phyloP scores from a whole-genome alignment of 2,888 invertebrate species.

The Ophion ventricosus region DNA sequence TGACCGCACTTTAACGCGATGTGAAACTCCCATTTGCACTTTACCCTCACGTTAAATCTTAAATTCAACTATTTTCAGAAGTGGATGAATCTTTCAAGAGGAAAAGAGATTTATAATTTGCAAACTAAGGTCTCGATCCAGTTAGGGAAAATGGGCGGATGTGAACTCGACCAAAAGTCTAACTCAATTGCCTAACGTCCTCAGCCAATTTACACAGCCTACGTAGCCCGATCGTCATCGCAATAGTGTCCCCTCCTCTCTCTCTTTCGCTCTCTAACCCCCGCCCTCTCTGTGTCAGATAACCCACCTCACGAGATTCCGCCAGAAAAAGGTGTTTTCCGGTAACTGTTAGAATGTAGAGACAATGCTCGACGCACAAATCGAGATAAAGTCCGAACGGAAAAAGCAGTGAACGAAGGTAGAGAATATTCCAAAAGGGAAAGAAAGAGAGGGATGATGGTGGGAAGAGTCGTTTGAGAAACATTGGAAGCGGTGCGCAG shows the following conservation, averaged over 20 bases:
- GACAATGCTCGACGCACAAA: slow-evolving; percentile 14
- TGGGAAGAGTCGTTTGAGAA: slow-evolving; percentile 57
- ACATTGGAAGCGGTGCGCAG: slow-evolving; percentile 38
- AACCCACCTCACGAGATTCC: slow-evolving; percentile 18
- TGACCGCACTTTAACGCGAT: too few species aligned
- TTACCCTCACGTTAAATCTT: too few species aligned
- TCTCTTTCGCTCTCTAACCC: too few species aligned
- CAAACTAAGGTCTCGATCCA: background rate
- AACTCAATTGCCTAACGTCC: background rate
- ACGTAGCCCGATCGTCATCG: slow-evolving; percentile 8
- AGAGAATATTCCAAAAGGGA: slow-evolving; percentile 38
- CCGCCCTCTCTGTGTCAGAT: background rate
- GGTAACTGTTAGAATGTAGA: slow-evolving; percentile 16
- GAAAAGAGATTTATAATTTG: background rate
- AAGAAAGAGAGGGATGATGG: slow-evolving; percentile 45
- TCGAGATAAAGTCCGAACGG: slow-evolving; percentile 1
- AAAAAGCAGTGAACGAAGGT: background rate
- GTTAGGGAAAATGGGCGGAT: background rate
- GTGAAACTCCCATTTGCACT: too few species aligned
- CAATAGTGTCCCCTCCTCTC: background rate
- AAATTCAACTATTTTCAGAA: background rate
- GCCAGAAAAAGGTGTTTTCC: background rate
- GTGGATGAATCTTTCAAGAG: background rate
- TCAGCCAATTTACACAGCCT: background rate
- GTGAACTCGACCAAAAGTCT: background rate